Evolutionary conservation across 1,140 invertebrate species (phyloP), one percentile per base, ranked within the genome.

Genomic region (Heliothis subflexa): DNA sequence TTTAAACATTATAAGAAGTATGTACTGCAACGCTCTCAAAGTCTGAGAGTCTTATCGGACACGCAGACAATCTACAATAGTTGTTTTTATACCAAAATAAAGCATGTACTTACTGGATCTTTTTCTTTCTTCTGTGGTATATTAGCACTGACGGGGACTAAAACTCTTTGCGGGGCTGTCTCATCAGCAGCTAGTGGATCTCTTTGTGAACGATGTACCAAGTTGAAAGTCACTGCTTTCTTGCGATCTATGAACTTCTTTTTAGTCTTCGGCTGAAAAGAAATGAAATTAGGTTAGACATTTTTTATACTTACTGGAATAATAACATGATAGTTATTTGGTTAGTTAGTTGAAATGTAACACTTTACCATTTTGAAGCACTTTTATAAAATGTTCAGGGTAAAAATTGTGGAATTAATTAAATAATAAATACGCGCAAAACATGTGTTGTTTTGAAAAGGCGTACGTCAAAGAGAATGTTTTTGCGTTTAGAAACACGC

Each of bases 161-260:
- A 95, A 54, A 99, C 98, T 88, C 96, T 95, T 88, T 99, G 97
- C 2, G 98, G 98, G 10, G 98, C 98, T 75, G 94, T 97, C 91
- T 98, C 97, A 95, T 99, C 98, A 3, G 97, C 97, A 16, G 97
- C 95, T 14, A 99, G 91, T 2, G 98, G 99, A 97, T 99, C 98
- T 88, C 97, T 96, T 93, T 99, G 98, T 87, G 98, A 99, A 89
- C 98, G 96, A 89, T 99, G 97, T 11, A 99, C 98, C 74, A 99
- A 93, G 90, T 98, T 97, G 91, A 99, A 99, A 1, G 98, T 99
- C 9, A 98, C 96, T 0, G 98, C 96, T 90, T 97, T 97, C 87
- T 99, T 99, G 85, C 98, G 98, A 88, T 99, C 98, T 87, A 99
- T 99, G 89, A 99, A 99, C 86, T 97, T 97, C 89, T 97, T 98